These are phyloP conservation scores for Ptychadena robeensis DNA, from an alignment of 2,797 vertebrate species.

Conservation along the genomic window DNA sequence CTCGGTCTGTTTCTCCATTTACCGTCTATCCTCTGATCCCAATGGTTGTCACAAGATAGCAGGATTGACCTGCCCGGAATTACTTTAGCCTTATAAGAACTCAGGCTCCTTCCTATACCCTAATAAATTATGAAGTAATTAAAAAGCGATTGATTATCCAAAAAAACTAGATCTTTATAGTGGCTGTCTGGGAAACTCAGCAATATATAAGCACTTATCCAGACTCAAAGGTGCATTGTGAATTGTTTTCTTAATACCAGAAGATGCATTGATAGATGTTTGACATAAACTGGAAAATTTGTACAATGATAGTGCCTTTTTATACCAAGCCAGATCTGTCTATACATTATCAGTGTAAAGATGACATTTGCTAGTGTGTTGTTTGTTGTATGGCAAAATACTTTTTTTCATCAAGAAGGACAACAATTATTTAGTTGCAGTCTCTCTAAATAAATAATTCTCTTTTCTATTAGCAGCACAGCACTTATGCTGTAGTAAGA, in stretches of 20 bases:
- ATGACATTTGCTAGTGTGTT: too few relatives aligned
- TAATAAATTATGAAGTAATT: neutral
- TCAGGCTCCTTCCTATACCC: neutral
- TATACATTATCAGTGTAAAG: too few relatives aligned
- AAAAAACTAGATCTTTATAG: neutral
- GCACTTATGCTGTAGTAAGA: constrained; percentile 48
- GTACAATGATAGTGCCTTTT: neutral
- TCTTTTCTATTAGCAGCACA: constrained; percentile 43
- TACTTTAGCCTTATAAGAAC: neutral
- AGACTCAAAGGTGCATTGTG: constrained; percentile 26
- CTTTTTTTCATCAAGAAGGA: constrained; percentile 39
- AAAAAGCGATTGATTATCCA: neutral
- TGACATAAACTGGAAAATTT: constrained; percentile 42
- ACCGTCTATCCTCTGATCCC: neutral
- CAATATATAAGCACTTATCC: neutral
- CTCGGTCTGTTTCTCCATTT: too few relatives aligned
- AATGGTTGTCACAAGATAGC: neutral
- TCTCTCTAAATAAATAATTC: constrained; percentile 52
- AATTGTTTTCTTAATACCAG: constrained; percentile 34
- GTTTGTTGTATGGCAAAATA: too few relatives aligned
- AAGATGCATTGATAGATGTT: constrained; percentile 35
- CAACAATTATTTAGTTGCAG: constrained; percentile 34
- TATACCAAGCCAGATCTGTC: neutral
- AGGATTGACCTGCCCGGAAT: neutral
- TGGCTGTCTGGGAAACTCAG: neutral